phyloP scores from a whole-genome alignment of 1,140 invertebrate species.

The Acyrthosiphon pisum region DNA sequence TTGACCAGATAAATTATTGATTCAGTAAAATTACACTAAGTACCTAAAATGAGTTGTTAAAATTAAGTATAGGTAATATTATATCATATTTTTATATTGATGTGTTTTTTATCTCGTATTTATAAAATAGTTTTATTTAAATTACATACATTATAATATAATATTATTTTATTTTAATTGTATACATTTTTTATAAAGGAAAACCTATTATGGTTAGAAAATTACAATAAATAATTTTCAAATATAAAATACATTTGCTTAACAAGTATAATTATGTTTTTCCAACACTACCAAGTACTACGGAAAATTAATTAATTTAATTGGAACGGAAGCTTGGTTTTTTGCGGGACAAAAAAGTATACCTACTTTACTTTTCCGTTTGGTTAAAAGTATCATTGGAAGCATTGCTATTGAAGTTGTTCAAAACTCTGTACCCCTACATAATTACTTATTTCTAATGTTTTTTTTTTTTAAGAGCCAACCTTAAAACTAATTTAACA shows the following conservation, averaged over 20 bases:
- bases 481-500: neutral
- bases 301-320: conserved; percentile 7
- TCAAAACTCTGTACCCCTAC: neutral
- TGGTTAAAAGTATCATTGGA: neutral
- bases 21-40: neutral
- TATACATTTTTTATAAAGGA: neutral
- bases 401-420: neutral
- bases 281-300: neutral
- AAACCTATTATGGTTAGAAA: neutral
- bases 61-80: neutral
- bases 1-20: neutral
- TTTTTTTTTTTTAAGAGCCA: neutral
- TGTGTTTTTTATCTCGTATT: neutral
- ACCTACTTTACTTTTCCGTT: neutral
- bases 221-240: neutral
- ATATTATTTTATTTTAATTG: neutral
- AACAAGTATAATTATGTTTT: neutral
- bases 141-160: neutral
- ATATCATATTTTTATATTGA: neutral
- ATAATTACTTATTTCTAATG: neutral
- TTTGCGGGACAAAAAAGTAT: neutral
- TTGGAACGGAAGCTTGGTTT: neutral
- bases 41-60: neutral
- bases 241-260: neutral
- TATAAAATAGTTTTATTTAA: neutral